Conservation (phyloP, 2,113 vertebrate species). For the Podarcis muralis region DNA sequence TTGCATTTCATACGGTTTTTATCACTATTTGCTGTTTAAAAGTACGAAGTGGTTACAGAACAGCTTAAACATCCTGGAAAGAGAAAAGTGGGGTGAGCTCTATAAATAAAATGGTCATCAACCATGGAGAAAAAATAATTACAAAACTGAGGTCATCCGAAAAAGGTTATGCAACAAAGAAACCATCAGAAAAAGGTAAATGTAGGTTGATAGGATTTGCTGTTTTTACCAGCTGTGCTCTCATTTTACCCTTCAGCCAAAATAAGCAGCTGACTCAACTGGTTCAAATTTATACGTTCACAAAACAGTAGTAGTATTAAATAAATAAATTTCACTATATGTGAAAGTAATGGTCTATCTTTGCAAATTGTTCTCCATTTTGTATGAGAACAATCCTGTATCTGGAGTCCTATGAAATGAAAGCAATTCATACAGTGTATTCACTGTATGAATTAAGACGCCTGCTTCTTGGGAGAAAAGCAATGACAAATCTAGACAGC, state of each 20-base stretch:
- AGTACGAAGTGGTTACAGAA: conserved; percentile 6
- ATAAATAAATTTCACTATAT: neutral
- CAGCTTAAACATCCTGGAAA: neutral
- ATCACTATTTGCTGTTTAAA: neutral
- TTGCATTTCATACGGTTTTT: neutral
- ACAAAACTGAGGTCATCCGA: neutral
- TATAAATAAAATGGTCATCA: neutral
- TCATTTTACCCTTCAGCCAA: conserved; percentile 19
- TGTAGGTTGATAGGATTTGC: conserved; percentile 6
- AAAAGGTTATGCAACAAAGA: conserved; percentile 28
- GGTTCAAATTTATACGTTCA: conserved; percentile 32
- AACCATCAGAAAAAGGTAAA: conserved; percentile 26
- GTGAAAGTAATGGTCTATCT: neutral
- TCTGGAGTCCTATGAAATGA: neutral
- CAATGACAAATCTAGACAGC: too few relatives aligned
- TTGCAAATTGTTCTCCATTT: neutral
- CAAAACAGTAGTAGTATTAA: neutral
- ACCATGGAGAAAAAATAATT: conserved; percentile 19
- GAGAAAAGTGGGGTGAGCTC: neutral
- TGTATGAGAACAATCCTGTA: neutral
- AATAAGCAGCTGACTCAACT: conserved; percentile 17
- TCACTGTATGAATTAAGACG: neutral
- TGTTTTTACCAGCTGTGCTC: conserved; percentile 23
- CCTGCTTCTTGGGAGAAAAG: too few relatives aligned
- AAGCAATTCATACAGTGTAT: neutral